Conservation (phyloP, 2,113 vertebrate species). For the Carlito syrichta region DNA sequence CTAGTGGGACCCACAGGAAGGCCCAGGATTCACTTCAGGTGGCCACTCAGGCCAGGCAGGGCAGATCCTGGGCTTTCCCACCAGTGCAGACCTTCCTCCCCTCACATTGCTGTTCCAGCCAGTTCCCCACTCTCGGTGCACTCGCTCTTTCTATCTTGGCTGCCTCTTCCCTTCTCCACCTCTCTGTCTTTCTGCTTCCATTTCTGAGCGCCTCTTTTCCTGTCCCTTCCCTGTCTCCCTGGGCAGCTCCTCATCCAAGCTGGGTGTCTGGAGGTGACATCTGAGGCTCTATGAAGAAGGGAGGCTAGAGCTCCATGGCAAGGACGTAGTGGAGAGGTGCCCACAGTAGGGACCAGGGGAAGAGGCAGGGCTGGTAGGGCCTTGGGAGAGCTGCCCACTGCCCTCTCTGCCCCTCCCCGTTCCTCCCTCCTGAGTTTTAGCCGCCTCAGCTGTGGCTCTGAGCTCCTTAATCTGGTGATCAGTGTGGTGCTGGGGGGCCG, state of each 20-base stretch:
- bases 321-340: not conserved
- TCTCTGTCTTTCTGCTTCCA: conserved; percentile 4
- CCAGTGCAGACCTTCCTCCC: not conserved
- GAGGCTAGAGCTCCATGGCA: not conserved
- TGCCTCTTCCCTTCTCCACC: conserved; percentile 23
- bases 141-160: conserved; percentile 11
- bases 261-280: not conserved
- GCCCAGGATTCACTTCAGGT: not conserved
- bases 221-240: not conserved
- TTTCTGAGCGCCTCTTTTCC: not conserved
- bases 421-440: conserved; percentile 60
- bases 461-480: conserved; percentile 94
- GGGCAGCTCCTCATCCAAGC: not conserved
- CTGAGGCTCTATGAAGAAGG: not conserved
- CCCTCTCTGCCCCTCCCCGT: not conserved
- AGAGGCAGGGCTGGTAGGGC: not conserved
- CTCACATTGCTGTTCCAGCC: not conserved
- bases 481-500: conserved; percentile 88
- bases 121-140: rapidly evolving
- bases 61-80: not conserved
- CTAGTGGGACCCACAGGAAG: not conserved
- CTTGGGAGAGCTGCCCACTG: not conserved
- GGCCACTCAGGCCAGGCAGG: not conserved
- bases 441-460: conserved; percentile 88
- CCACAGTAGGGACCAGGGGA: not conserved